Evolutionary conservation across 2,888 invertebrate genomes (phyloP).

Genomic region (Brenthis daphne): DNA sequence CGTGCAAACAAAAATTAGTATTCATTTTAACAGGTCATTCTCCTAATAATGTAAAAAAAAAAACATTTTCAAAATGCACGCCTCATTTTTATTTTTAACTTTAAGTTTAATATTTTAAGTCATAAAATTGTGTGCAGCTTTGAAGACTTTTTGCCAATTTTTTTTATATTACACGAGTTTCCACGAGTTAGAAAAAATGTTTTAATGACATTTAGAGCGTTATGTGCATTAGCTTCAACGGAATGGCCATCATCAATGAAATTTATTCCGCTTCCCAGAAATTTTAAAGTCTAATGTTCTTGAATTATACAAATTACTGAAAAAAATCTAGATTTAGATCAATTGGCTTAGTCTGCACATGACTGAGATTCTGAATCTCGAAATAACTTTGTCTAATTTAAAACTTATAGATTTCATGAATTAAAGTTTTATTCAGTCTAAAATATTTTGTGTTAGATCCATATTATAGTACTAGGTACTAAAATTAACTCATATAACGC

Average conservation of each 20-base stretch:
- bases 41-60: background rate
- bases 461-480: too few species aligned
- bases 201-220: background rate
- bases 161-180: background rate
- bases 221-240: background rate
- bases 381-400: too few species aligned
- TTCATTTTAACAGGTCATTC: constrained; percentile 5
- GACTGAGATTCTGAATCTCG: too few species aligned
- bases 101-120: constrained; percentile 2
- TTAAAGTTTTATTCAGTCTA: too few species aligned
- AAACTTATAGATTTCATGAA: too few species aligned
- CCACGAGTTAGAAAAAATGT: background rate
- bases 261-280: background rate
- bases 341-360: background rate
- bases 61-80: background rate
- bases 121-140: background rate
- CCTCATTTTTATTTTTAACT: background rate
- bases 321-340: background rate
- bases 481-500: too few species aligned
- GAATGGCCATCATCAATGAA: background rate
- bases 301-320: background rate
- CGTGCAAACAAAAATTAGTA: constrained; percentile 7
- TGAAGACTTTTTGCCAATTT: background rate
- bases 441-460: too few species aligned
- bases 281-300: background rate